A percentile compares a stretch with the other conserved stretches of the same genome.
phyloP scores from a whole-genome alignment of 2,113 vertebrate species.

The Trogon surrucura region DNA sequence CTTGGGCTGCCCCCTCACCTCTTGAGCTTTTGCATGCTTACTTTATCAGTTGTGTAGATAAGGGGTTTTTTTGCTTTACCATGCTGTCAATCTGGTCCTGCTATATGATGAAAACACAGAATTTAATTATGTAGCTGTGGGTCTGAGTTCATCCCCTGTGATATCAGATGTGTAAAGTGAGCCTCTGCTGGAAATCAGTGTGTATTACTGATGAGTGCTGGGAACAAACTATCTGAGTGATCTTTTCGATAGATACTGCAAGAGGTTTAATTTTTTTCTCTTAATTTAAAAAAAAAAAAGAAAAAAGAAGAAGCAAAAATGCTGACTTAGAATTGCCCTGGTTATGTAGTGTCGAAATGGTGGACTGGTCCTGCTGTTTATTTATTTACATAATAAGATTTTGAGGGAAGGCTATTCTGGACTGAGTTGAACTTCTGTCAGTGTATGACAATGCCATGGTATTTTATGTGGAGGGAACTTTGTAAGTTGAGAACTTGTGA shows the following conservation, averaged over 20 bases:
- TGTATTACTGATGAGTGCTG: not conserved
- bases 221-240: not conserved
- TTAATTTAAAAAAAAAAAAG: not conserved
- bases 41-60: constrained; percentile 44
- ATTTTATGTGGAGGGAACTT: constrained; percentile 3
- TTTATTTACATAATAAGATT: not conserved
- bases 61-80: not conserved
- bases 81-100: not conserved
- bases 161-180: not conserved
- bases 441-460: rapidly evolving
- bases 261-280: rapidly evolving
- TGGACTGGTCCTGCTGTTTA: not conserved
- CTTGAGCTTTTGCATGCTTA: constrained; percentile 20
- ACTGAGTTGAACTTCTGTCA: not conserved
- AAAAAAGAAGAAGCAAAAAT: not conserved
- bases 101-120: not conserved
- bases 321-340: not conserved
- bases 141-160: not conserved
- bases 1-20: not conserved
- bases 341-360: not conserved
- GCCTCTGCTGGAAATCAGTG: not conserved
- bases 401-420: not conserved
- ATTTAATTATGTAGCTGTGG: not conserved
- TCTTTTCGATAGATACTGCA: not conserved
- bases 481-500: constrained; percentile 28